Base-by-base conservation (phyloP, 2,888 invertebrate genomes). In the Synergus umbraculus region DNA sequence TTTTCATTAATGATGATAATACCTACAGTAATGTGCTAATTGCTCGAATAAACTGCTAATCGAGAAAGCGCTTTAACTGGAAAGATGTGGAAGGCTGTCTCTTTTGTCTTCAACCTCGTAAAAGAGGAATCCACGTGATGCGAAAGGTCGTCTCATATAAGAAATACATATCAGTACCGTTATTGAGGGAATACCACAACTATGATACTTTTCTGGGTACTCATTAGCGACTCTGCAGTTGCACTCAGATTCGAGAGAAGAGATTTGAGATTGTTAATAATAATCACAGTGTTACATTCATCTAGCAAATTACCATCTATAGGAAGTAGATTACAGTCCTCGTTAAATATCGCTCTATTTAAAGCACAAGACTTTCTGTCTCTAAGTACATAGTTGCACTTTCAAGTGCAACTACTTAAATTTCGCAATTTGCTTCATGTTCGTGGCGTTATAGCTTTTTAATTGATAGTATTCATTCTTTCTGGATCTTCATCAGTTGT, bases 151-250 rank as follows among this genome's bases (percentile, higher is more conserved):
- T 73, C 54, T 54, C 69, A 73, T 73, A 4, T n/a, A 49, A 22
- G 69, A 49, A 69, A 29, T 69, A 69, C 15, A 54, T 73, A 29
- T 37, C n/a, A 29, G 69, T 73, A 73, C 69, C 69, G 69, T 73
- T 73, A 73, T 29, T 10, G 69, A 73, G 49, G 49, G 37, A 54
- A 37, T n/a, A 54, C 37, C 10, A 49, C 9, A 15, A 73, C 46
- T 13, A 49, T 4, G 49, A 37, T 49, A 73, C 46, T 73, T 73
- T 54, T 73, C 69, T 54, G 15, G 29, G 29, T 37, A 73, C 12
- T 67, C 46, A 46, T 67, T 46, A 22, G 43, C 66, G n/a, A 43
- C 9, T 66, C 12, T 43, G 15, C 8, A 54, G n/a, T n/a, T 54
- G 54, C 54, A 54, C n/a, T 54, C 8, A n/a, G n/a, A 54, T 37